These are phyloP conservation scores for Apis cerana DNA, from an alignment of 1,140 invertebrate species.

Conservation along the genomic window DNA sequence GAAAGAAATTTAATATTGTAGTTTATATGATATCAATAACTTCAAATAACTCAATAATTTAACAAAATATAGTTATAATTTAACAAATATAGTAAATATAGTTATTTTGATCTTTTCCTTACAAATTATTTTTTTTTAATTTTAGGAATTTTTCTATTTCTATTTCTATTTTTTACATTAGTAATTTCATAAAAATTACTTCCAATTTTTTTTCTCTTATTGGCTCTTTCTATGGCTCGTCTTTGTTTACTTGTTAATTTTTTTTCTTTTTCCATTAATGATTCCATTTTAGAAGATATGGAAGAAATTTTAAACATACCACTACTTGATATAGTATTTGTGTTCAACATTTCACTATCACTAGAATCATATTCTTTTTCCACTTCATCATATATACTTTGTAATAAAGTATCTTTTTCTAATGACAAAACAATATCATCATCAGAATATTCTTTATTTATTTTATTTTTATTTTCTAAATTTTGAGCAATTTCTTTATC, in stretches of 20 bases:
- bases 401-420: slow-evolving; percentile 74
- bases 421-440: slow-evolving; percentile 62
- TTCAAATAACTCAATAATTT: too few relatives aligned
- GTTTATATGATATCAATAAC: neutral
- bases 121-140: slow-evolving; percentile 60
- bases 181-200: slow-evolving; percentile 96
- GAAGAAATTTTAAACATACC: slow-evolving; percentile 84
- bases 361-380: slow-evolving; percentile 76
- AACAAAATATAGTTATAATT: too few relatives aligned
- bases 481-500: slow-evolving; percentile 50
- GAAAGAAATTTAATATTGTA: neutral
- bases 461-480: slow-evolving; percentile 61
- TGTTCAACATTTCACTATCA: slow-evolving; percentile 76
- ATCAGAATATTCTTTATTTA: slow-evolving; percentile 52
- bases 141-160: slow-evolving; percentile 82
- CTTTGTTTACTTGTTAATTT: slow-evolving; percentile 88
- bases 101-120: neutral
- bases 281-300: slow-evolving; percentile 56
- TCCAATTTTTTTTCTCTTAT: slow-evolving; percentile 93
- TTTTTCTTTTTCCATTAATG: slow-evolving; percentile 77
- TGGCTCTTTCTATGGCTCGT: slow-evolving; percentile 87
- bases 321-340: slow-evolving; percentile 81
- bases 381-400: slow-evolving; percentile 74
- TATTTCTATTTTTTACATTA: slow-evolving; percentile 95
- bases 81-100: too few relatives aligned